phyloP scores from a whole-genome alignment of 2,113 vertebrate species.

The Eulacestoma nigropectus region DNA sequence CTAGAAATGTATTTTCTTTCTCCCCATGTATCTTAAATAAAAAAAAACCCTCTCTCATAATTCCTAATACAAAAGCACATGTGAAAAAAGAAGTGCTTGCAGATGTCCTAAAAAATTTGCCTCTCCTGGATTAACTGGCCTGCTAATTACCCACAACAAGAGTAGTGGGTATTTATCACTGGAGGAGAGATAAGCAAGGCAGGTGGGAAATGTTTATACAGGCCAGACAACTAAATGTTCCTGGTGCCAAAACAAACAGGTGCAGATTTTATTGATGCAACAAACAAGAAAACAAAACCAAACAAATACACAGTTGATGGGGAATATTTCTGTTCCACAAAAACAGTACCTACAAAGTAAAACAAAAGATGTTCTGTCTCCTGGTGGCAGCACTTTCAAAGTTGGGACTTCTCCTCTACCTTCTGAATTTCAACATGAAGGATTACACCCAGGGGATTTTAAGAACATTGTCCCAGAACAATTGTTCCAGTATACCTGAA shows the following conservation, averaged over 20 bases:
- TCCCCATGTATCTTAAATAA: neutral
- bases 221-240: constrained; percentile 39
- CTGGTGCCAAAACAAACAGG: constrained; percentile 72
- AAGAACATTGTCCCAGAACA: neutral
- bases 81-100: neutral
- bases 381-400: neutral
- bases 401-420: neutral
- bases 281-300: constrained; percentile 57
- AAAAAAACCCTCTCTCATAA: neutral
- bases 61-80: neutral
- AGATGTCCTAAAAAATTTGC: neutral
- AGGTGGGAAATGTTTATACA: constrained; percentile 61
- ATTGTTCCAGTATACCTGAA: neutral
- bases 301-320: constrained; percentile 25
- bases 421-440: neutral
- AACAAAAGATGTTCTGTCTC: neutral
- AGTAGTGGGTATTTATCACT: constrained; percentile 1
- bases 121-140: constrained; percentile 31
- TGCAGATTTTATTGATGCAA: constrained; percentile 67
- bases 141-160: constrained; percentile 31
- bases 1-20: neutral
- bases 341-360: constrained; percentile 17
- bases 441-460: neutral
- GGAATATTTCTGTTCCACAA: neutral
- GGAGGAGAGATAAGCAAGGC: constrained; percentile 45